Base-by-base conservation (phyloP, 2,113 vertebrate species). In the Apteryx owenii region DNA sequence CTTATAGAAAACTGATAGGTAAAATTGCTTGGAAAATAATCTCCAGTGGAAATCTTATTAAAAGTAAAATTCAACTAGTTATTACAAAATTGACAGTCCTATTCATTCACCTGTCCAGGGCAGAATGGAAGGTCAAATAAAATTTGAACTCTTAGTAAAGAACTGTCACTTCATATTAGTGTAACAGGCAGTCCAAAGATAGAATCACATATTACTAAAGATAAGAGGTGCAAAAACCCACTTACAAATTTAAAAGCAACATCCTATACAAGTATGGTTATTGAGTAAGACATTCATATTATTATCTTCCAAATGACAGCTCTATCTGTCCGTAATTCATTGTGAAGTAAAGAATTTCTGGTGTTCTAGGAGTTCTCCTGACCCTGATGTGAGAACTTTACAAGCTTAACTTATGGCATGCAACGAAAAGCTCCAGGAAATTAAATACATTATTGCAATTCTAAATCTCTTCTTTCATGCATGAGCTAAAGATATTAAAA, bases 151-250 rank as follows among this genome's bases (percentile, higher is more conserved):
- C 42, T 93, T 86, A 23, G 46, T 94, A 90, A 81, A 80, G 46
- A 95, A 94, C 33, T 72, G 73, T 94, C 90, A 84, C 50, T 94
- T 96, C 22, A 12, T 95, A 60, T 98, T 82, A 96, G 66, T 44
- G 38, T 92, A 72, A 80, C 81, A 85, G 94, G 29, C 75, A 86
- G 51, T 92, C 88, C 91, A 87, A n/a, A 85, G 77, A 75, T 81
- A 82, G 54, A 23, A 87, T 72, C 82, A 72, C 60, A 77, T 22
- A 20, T 81, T 88, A 77, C 78, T 93, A 61, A 84, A 95, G 25
- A 75, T 75, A 87, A 89, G 50, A 91, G 64, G 68, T 71, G 61
- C 66, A 76, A 85, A 94, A 95, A 64, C 29, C 56, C 53, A 20
- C 82, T 89, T 91, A 86, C 1, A 69, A 60, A 60, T 14, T 6